Evolutionary conservation across 2,113 vertebrate genomes (phyloP).

Genomic region (Lonchura striata): DNA sequence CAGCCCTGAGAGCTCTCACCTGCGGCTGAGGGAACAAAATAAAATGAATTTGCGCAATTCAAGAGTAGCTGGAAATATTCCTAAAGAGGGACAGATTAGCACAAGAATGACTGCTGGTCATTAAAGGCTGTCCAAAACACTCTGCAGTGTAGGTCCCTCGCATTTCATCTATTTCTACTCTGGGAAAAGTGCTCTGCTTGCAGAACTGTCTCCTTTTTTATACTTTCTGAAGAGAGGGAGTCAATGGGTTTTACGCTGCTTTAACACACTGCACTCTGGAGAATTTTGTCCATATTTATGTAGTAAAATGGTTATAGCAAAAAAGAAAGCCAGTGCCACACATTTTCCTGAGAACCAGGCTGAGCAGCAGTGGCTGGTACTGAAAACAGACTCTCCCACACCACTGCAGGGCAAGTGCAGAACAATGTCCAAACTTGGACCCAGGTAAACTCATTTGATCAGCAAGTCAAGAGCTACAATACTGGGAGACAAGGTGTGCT

Average conservation of each 20-base stretch:
- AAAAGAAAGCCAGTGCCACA: background rate
- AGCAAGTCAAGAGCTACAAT: background rate
- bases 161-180: background rate
- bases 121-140: background rate
- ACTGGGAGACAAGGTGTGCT: background rate
- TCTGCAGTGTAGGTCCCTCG: background rate
- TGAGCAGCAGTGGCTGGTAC: background rate
- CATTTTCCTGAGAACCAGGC: background rate
- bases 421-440: background rate
- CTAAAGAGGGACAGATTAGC: conserved; percentile 2
- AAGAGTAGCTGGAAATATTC: conserved; percentile 5
- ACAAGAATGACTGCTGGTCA: background rate
- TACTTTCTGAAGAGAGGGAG: background rate
- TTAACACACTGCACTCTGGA: background rate
- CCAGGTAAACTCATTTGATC: background rate
- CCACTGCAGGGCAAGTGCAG: background rate
- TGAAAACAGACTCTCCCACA: background rate
- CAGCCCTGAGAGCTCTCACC: background rate
- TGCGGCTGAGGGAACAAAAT: conserved; percentile 7
- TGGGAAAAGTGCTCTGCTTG: background rate
- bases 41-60: background rate
- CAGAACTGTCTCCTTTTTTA: background rate
- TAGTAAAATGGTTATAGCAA: background rate
- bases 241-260: background rate
- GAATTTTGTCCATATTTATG: background rate